These are phyloP conservation scores for Brachyhypopomus occidentalis DNA, from an alignment of 2,113 vertebrate species.

Conservation along the genomic window DNA sequence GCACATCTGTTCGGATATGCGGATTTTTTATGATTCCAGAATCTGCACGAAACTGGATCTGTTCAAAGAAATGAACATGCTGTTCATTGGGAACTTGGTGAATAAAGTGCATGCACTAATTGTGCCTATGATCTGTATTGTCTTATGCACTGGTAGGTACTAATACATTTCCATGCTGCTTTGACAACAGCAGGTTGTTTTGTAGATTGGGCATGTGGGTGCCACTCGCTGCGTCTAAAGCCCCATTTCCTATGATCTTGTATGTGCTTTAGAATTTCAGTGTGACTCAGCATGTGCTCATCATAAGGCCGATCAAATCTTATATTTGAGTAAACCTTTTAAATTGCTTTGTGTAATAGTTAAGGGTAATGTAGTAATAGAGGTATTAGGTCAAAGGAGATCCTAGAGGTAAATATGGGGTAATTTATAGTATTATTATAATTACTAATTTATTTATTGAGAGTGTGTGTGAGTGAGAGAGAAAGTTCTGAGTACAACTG, in stretches of 20 bases:
- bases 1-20: conserved; percentile 8
- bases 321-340: no score
- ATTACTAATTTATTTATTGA: no score
- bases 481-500: no score
- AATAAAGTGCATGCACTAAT: neutral
- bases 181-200: neutral
- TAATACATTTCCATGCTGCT: neutral
- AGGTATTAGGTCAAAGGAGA: no score
- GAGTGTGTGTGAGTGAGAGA: no score
- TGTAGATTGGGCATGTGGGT: neutral
- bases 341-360: no score
- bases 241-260: neutral
- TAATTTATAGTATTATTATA: no score
- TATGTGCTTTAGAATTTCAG: neutral
- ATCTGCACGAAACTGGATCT: neutral
- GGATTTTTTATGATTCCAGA: conserved; percentile 15
- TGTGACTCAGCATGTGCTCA: no score
- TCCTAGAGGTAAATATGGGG: neutral
- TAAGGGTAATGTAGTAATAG: no score
- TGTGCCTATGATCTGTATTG: neutral
- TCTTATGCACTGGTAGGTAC: neutral
- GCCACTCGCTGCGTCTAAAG: no score
- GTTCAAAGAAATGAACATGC: no score
- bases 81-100: neutral
- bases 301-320: no score